Base-by-base conservation (phyloP, 2,113 vertebrate species). In the Trogon surrucura region DNA sequence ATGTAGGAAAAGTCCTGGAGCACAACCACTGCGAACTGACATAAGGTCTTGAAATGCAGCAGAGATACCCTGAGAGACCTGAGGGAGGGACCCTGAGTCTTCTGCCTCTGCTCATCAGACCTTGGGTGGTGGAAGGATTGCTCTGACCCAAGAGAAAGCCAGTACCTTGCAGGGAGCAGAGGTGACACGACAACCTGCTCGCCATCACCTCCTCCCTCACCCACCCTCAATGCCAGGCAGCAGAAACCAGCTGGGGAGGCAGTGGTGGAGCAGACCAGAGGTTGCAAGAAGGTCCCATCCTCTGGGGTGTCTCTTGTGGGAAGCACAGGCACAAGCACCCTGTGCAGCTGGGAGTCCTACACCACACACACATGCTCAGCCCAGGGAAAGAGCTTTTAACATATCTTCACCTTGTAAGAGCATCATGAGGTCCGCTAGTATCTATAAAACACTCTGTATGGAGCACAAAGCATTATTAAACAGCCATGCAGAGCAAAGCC, bases 401-500 rank as follows among this genome's bases (percentile, higher is more conserved):
- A 36, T 44, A 57, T 38, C 64, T 67, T 77, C 57, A 34, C 51
- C 72, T 88, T 11, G 2, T 26, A 69, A 80, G 64, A 80, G 67
- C 80, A 91, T 84, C 13, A 5, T 27, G 51, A 92, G 69, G 70
- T 92, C 93, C 86, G 81, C 92, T 79, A 93, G 65, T 0, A 2
- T 36, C 75, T 36, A 48, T 89, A 87, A 93, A 96, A 81, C 65
- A 81, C 61, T 78, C 56, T 0, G 1, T 44, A 8, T 15, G 70
- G 69, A 89, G 77, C 66, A 75, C 84, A 67, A 84, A 92, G 67
- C 0, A 0, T 87, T 87, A 93, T 89, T 95, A 95, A 97, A 93
- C 72, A 93, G 65, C 48, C 41, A 3, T 3, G 13, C 67, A n/a
- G 34, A 87, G 96, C 73, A 80, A 75, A 95, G 83, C 65, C 82